phyloP scores from a whole-genome alignment of 2,797 vertebrate genomes.

The Lagothrix lagotricha region DNA sequence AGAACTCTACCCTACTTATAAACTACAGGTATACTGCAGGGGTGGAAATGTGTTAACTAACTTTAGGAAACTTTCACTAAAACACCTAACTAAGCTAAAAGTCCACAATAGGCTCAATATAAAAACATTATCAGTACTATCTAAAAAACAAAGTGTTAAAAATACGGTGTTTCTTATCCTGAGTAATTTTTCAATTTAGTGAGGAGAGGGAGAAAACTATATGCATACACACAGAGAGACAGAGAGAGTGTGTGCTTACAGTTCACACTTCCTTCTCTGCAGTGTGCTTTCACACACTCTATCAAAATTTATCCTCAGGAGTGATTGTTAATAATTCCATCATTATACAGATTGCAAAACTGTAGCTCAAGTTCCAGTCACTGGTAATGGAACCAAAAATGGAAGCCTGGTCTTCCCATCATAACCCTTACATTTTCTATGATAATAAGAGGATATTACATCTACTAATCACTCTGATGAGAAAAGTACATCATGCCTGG shows the following conservation, averaged over 20 bases:
- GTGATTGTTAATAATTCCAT: neutral
- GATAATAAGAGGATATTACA: neutral
- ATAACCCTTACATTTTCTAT: neutral
- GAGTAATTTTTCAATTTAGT: constrained; percentile 23
- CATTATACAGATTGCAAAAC: neutral
- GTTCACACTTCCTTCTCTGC: neutral
- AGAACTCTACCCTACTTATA: neutral
- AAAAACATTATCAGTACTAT: neutral
- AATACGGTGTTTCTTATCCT: constrained; percentile 19
- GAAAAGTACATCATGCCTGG: neutral
- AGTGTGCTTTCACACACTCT: neutral
- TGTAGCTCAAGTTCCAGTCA: neutral
- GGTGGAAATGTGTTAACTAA: neutral
- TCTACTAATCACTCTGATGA: neutral
- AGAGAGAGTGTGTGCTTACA: neutral
- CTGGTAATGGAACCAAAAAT: neutral
- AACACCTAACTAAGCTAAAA: constrained; percentile 5
- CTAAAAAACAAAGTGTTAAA: neutral
- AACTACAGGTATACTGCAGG: neutral
- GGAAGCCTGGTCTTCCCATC: neutral
- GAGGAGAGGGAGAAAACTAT: neutral
- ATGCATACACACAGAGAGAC: neutral
- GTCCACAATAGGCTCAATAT: neutral
- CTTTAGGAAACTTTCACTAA: neutral
- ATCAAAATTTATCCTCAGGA: neutral